Evolutionary conservation across 1,140 invertebrate genomes (phyloP).

Genomic region (Hypothenemus hampei): DNA sequence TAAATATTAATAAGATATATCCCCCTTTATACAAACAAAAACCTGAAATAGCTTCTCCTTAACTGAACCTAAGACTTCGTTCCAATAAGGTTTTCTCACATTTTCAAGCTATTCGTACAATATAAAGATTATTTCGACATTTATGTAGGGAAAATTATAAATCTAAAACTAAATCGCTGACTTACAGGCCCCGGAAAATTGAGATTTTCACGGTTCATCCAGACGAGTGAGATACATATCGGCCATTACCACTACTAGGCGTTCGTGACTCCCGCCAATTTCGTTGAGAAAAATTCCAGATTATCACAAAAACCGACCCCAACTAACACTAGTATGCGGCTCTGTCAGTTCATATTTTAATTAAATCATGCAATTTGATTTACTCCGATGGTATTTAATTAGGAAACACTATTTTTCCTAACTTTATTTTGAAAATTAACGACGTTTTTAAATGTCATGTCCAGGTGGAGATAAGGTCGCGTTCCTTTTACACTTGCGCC

Average conservation of each 20-base stretch:
- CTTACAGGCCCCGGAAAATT: conserved; percentile 11
- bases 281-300: not conserved
- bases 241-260: conserved; percentile 21
- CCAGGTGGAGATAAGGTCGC: no score
- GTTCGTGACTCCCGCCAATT: conserved; percentile 10
- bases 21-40: conserved; percentile 7
- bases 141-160: no score
- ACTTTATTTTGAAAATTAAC: conserved; percentile 32
- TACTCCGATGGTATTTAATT: not conserved
- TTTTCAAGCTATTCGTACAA: no score
- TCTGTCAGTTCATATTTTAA: conserved; percentile 4
- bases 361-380: not conserved
- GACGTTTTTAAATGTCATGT: conserved; percentile 21
- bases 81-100: no score
- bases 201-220: conserved; percentile 16
- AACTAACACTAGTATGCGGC: not conserved
- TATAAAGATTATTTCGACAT: no score
- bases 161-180: no score
- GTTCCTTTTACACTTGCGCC: no score
- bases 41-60: not conserved
- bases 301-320: conserved; percentile 24
- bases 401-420: not conserved
- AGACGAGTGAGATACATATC: conserved; percentile 11
- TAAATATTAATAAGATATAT: not conserved
- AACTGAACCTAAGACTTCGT: no score